These are phyloP conservation scores for Ondatra zibethicus DNA, from an alignment of 2,113 vertebrate species.

Conservation along the genomic window DNA sequence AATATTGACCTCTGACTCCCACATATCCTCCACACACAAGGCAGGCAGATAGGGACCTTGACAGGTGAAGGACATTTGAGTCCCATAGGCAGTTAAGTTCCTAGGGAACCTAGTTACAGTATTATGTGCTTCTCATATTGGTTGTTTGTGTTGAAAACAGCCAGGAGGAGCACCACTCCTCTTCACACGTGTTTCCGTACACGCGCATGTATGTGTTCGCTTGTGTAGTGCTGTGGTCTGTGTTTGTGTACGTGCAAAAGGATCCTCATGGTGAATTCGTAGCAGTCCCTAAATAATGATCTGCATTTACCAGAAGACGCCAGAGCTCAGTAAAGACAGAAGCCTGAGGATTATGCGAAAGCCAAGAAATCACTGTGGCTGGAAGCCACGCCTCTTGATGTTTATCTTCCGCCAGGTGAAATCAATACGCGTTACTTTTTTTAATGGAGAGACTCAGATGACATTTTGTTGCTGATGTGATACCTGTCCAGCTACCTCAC, in stretches of 20 bases:
- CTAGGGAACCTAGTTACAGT: background rate
- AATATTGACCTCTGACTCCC: background rate
- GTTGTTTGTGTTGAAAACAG: background rate
- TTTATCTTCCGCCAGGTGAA: conserved; percentile 23
- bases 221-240: background rate
- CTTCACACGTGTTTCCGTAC: background rate
- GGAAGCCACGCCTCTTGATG: background rate
- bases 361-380: conserved; percentile 14
- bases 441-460: conserved; percentile 34
- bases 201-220: background rate
- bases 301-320: background rate
- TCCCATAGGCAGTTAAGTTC: background rate
- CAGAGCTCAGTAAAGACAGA: conserved; percentile 18
- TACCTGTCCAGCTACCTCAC: background rate
- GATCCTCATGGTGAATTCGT: background rate
- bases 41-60: background rate
- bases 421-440: conserved; percentile 9
- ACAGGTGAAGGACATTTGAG: background rate
- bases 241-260: background rate
- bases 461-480: conserved; percentile 29
- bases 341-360: conserved; percentile 13
- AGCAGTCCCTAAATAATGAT: background rate
- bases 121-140: background rate
- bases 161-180: background rate
- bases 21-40: background rate